phyloP scores from a whole-genome alignment of 2,113 vertebrate genomes.

The Cichladusa arquata region DNA sequence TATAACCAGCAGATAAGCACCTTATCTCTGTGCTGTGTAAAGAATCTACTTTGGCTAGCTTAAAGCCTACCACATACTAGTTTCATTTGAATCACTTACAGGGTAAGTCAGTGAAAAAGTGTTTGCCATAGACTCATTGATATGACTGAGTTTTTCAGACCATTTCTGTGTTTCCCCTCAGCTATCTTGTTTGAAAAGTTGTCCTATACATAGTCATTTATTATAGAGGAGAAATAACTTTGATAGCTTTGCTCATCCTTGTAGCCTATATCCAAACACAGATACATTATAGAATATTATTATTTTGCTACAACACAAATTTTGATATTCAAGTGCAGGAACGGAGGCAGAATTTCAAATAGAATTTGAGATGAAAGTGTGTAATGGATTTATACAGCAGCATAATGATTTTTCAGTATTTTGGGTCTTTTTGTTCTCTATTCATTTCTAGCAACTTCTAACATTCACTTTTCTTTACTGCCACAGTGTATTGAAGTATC shows the following conservation, averaged over 20 bases:
- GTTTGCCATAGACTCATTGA: neutral
- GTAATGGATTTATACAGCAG: neutral
- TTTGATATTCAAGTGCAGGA: neutral
- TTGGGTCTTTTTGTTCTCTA: neutral
- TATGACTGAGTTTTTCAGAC: neutral
- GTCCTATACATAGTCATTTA: neutral
- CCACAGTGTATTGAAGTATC: neutral
- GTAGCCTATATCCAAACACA: neutral
- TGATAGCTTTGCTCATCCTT: neutral
- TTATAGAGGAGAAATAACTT: neutral
- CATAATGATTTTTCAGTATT: neutral
- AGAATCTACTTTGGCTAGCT: neutral
- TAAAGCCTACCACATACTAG: neutral
- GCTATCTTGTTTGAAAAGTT: neutral
- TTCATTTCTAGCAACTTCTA: neutral
- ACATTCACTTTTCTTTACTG: neutral
- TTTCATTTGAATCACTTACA: neutral
- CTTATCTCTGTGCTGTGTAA: neutral
- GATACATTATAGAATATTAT: neutral
- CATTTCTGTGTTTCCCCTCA: neutral
- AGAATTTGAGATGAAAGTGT: neutral
- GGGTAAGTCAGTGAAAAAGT: neutral
- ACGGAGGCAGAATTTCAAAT: neutral
- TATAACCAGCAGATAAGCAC: neutral
- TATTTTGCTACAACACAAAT: neutral